Evolutionary conservation across 2,888 invertebrate species (phyloP), one percentile per base, ranked within the genome.

Genomic region (Aphelenchoides bicaudatus): DNA sequence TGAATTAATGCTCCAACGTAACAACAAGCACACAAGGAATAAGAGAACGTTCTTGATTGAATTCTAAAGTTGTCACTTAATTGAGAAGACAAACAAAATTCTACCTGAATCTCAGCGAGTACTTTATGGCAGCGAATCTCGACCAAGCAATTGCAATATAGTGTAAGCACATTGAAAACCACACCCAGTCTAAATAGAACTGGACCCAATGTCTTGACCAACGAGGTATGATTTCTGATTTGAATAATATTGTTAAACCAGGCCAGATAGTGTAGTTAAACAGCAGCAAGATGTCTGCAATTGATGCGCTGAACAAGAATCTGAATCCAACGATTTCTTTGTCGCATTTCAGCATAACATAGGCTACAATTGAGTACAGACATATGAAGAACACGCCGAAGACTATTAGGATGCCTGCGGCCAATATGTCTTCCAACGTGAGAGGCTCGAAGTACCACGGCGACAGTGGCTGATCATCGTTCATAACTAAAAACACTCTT

Each of bases 141-240:
- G 70, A 69, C 75, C 75, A 75, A 3, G 70, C 66, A 23, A 75
- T 69, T 21, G 74, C 61, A 46, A 67, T 64, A 39, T 73, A 75
- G 59, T 75, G 74, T 27, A 68, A 71, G n/a, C 74, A 73, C 73
- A 73, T 74, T 34, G 73, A 62, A 60, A 74, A 74, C 74, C 74
- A 74, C 16, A 5, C 2, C 4, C 56, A 37, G 2, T 16, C 5
- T 39, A 10, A 10, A 3, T 56, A 2, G n/a, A 27, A 10, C 56
- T 74, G 75, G 21, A 75, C 54, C 71, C 72, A 73, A 16, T 65
- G 72, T 13, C 75, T 37, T 66, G 69, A 65, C 13, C 29, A 38
- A 8, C 55, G 53, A 5, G 63, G 38, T 28, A 75, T 70, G 21
- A 75, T 65, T 52, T 75, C 75, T 1, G 70, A 71, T 43, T 75